Evolutionary conservation across 2,797 vertebrate genomes (phyloP), one percentile per base, ranked within the genome.

Genomic region (Neostethus bicornis): DNA sequence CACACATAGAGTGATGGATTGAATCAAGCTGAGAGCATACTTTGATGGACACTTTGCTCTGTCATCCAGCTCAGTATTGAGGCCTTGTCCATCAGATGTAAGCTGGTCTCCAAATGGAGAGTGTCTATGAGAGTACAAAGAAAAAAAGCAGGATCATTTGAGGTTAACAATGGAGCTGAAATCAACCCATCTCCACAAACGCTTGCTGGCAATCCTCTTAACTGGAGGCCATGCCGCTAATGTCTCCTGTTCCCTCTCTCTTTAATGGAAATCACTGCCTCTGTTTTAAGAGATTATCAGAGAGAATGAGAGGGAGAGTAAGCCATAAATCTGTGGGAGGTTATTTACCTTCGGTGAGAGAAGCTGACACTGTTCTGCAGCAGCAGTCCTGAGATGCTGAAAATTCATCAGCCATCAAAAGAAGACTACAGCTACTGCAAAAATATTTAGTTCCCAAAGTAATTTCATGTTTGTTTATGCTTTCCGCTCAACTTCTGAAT

Each of bases 161-260:
- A 75, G 74, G 65, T 51, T 58, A 72, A 72, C 70, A 61, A 51
- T 68, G 58, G 25, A 24, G 38, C 48, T 1, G 39, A 60, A 51
- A 61, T 44, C 38, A 37, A 47, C 20, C 32, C 1, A 16, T 56
- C 60, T 68, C 43, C 31, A 47, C 9, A 34, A 63, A 67, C 46
- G 61, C 59, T 74, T 20, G 14, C 12, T 23, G 37, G 50, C 76
- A 88, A 87, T 87, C 87, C 82, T 87, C 78, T 89, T 85, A 87
- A 81, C 83, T 52, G 66, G 61, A 48, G 51, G 58, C 69, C 26
- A 10, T 43, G 64, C 35, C 50, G 74, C 76, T 76, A 66, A 69
- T 77, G 66, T 72, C 75, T 79, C 63, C 57, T 51, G 32, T 56
- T 46, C 43, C 48, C 43, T 59, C 49, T 59, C 69, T 65, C 4